These are phyloP conservation scores for Urocolius indicus DNA, from an alignment of 2,113 vertebrate genomes.

Conservation along the genomic window DNA sequence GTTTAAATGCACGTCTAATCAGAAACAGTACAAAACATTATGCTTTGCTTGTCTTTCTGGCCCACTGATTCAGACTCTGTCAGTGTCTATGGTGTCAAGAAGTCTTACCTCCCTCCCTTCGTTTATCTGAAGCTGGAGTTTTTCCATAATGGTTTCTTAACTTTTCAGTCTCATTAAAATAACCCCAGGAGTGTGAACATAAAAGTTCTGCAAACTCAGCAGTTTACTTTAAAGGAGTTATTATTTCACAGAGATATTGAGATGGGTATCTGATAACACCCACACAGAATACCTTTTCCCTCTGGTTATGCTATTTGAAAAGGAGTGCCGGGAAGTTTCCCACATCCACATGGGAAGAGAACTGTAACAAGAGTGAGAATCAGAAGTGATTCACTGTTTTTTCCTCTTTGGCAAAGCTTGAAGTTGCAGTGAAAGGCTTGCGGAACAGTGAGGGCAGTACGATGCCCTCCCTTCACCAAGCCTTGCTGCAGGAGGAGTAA, in stretches of 20 bases:
- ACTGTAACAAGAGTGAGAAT: accelerated
- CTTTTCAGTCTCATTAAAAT: not conserved
- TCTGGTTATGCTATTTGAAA: not conserved
- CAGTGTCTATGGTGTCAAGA: not conserved
- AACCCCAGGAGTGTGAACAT: not conserved
- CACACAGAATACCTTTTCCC: accelerated
- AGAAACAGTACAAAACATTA: accelerated
- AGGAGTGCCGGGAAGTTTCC: not conserved
- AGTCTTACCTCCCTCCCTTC: not conserved
- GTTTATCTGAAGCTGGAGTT: not conserved
- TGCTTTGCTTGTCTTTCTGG: not conserved
- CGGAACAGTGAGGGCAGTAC: accelerated
- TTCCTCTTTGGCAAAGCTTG: no score
- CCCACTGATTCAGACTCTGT: not conserved
- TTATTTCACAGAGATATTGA: not conserved
- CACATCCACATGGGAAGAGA: not conserved
- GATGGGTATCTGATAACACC: not conserved
- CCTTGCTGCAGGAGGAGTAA: accelerated
- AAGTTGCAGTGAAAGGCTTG: not conserved
- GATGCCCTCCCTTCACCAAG: accelerated
- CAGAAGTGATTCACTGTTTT: not conserved
- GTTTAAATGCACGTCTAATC: not conserved
- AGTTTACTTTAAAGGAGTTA: not conserved
- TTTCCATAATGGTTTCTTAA: not conserved
- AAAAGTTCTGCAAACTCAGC: not conserved